These are phyloP conservation scores for Polietes domitor DNA, from an alignment of 2,888 invertebrate species.

Conservation along the genomic window DNA sequence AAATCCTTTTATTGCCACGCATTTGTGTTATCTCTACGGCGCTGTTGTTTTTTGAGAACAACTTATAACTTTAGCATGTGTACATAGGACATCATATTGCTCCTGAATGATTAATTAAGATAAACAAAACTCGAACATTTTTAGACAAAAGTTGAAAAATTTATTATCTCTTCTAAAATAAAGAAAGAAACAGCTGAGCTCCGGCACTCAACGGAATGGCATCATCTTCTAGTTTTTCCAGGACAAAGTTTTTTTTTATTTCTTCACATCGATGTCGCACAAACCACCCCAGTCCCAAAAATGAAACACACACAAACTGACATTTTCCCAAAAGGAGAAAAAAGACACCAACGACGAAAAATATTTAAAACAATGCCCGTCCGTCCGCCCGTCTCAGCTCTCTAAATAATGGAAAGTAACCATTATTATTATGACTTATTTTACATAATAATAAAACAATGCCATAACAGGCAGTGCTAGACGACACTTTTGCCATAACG, in stretches of 20 bases:
- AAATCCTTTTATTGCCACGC: too few species aligned
- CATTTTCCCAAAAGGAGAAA: neutral
- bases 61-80: too few species aligned
- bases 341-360: neutral
- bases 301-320: neutral
- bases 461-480: neutral
- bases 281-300: neutral
- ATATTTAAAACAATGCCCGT: slow-evolving; percentile 24
- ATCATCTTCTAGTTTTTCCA: neutral
- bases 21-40: too few species aligned
- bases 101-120: slow-evolving; percentile 37
- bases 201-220: neutral
- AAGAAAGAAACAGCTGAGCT: slow-evolving; percentile 18
- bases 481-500: neutral
- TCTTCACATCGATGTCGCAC: neutral
- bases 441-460: slow-evolving; percentile 15
- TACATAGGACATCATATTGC: slow-evolving; percentile 6
- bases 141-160: slow-evolving; percentile 22
- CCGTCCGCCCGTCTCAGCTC: too few species aligned
- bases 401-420: slow-evolving; percentile 16
- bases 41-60: too few species aligned
- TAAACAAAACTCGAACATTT: slow-evolving; percentile 18
- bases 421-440: slow-evolving; percentile 33
- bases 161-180: slow-evolving; percentile 10
- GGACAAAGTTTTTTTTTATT: neutral